Base-by-base conservation (phyloP, 2,888 invertebrate genomes). In the Hybos culiciformis region DNA sequence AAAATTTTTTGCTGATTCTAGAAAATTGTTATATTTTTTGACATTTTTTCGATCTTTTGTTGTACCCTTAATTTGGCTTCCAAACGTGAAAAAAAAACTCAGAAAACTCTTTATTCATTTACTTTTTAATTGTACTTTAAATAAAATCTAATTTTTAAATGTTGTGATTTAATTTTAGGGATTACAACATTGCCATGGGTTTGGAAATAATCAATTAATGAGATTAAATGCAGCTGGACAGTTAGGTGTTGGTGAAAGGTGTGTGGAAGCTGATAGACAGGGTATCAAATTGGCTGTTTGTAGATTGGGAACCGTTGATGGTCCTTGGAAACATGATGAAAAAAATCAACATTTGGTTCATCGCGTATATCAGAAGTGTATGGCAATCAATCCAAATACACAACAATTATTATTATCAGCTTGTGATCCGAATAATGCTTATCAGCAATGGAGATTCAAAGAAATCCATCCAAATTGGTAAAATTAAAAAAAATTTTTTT, bases 181-280 rank as follows among this genome's bases (percentile, higher is more conserved):
- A 46, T 79, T 90, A 12, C 83, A 87, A 14, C 75, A 81, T 42
- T 98, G 97, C 59, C 97, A 98, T 67, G 93, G 94, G 19, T 80
- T 81, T 54, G 96, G 97, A 46, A 94, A 88, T 60, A 97, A 94
- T 70, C 79, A 96, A 75, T 65, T 94, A 56, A 80, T 93, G 59
- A 73, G 97, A 23, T 70, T 97, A 43, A 98, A 98, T 70, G 80
- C 82, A 15, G 84, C 87, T 51, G 97, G 97, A 0, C 97, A 98
- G 67, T 60, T 96, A 38, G 90, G 92, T 24, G 83, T 92, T 3
- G 98, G 97, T 21, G 98, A 98, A 67, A 77, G 97, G 37, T 98
- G 98, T 60, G 77, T 97, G 9, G 90, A 92, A 58, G 88, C 87
- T 0, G 87, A 88, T 61, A 73, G 77, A 0, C 83, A 86, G 58